phyloP scores from a whole-genome alignment of 2,888 invertebrate genomes.

The Dryomyza anilis region DNA sequence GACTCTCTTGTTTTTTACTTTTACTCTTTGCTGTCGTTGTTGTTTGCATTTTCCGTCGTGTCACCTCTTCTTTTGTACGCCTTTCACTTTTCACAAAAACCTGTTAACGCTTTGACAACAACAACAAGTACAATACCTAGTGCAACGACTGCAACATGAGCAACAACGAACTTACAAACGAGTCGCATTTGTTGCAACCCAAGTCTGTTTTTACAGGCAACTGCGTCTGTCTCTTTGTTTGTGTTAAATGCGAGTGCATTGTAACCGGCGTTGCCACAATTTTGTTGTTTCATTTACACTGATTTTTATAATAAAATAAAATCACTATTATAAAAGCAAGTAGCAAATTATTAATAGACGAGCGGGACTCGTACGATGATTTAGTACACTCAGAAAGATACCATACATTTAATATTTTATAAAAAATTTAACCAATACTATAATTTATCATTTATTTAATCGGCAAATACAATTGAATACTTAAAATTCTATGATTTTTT shows the following conservation, averaged over 20 bases:
- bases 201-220: not conserved
- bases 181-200: slow-evolving; percentile 4
- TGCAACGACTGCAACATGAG: slow-evolving; percentile 8
- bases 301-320: no score
- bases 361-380: no score
- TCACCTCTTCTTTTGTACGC: slow-evolving; percentile 21
- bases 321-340: no score
- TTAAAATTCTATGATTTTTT: no score
- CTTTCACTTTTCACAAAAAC: slow-evolving; percentile 48
- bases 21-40: slow-evolving; percentile 34
- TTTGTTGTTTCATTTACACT: no score
- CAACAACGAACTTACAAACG: slow-evolving; percentile 7
- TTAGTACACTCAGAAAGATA: no score
- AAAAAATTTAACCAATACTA: no score
- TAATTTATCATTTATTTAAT: no score
- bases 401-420: no score
- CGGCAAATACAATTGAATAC: no score
- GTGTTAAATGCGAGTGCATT: not conserved
- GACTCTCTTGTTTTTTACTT: slow-evolving; percentile 26
- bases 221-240: not conserved
- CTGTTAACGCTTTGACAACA: slow-evolving; percentile 9
- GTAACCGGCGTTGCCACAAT: no score
- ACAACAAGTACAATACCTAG: not conserved
- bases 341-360: no score
- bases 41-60: slow-evolving; percentile 1